Evolutionary conservation across 2,797 vertebrate species (phyloP).

Genomic region (Chelidonichthys spinosus): DNA sequence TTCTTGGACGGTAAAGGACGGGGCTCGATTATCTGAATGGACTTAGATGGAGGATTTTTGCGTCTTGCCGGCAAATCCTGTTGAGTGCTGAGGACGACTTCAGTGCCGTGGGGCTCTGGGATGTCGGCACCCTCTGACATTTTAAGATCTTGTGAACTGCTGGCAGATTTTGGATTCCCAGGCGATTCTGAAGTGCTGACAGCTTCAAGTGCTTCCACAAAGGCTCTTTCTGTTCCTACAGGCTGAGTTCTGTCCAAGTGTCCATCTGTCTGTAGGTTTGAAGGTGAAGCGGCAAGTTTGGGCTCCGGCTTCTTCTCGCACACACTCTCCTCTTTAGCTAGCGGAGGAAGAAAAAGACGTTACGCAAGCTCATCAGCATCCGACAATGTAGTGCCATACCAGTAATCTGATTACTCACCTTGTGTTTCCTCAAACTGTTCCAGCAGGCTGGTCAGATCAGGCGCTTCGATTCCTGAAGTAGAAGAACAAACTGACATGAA

Average conservation of each 20-base stretch:
- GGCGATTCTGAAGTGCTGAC: constrained; percentile 24
- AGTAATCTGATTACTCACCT: constrained; percentile 80
- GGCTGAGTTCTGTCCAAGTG: neutral
- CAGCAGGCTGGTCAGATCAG: constrained; percentile 93
- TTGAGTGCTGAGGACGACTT: constrained; percentile 83
- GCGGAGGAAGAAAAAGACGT: constrained; percentile 59
- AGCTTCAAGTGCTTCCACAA: constrained; percentile 8
- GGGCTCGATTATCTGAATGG: constrained; percentile 86
- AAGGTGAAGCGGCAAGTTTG: neutral
- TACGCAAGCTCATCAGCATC: neutral
- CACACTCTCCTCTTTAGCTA: constrained; percentile 84
- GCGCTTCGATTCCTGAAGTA: constrained; percentile 90
- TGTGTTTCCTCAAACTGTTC: constrained; percentile 96
- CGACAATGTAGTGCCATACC: neutral
- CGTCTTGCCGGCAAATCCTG: constrained; percentile 65
- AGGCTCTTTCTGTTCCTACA: constrained; percentile 2
- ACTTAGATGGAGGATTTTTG: constrained; percentile 76
- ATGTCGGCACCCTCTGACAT: constrained; percentile 18
- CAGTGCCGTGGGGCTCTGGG: constrained; percentile 72
- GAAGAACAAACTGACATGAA: constrained; percentile 8
- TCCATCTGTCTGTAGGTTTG: neutral
- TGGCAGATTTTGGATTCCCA: neutral
- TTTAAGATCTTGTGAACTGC: constrained; percentile 1
- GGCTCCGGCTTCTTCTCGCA: constrained; percentile 29
- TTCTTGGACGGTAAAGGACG: constrained; percentile 82